Percentiles rank a stretch among this genome's conserved stretches.
Evolutionary conservation across 2,888 invertebrate genomes (phyloP).

Genomic region (Eupeodes latifasciatus): DNA sequence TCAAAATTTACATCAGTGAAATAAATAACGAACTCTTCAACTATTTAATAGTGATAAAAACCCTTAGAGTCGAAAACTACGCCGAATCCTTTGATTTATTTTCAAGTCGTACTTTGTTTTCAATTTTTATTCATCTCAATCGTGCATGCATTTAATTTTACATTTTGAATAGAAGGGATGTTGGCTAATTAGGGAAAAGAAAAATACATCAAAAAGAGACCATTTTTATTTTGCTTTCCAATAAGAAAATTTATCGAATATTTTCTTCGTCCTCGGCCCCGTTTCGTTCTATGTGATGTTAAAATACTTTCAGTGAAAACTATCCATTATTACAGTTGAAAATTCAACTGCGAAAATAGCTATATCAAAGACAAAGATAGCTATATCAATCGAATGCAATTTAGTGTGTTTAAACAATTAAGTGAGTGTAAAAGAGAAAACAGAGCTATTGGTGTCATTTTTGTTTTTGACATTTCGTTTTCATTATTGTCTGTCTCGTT

Average conservation of each 20-base stretch:
- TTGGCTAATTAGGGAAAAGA: not conserved
- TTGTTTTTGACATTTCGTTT: slow-evolving; percentile 72
- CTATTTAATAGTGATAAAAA: not conserved
- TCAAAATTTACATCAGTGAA: not conserved
- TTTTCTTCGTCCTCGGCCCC: slow-evolving; percentile 15
- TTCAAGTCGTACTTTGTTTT: slow-evolving; percentile 17
- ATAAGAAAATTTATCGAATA: slow-evolving; percentile 51
- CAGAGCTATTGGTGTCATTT: slow-evolving; percentile 8
- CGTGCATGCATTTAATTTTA: not conserved
- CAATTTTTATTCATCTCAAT: slow-evolving; percentile 20
- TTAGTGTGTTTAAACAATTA: slow-evolving; percentile 6
- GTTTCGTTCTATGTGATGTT: not conserved
- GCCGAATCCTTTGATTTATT: slow-evolving; percentile 46
- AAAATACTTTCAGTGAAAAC: slow-evolving; percentile 53
- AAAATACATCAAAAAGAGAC: slow-evolving; percentile 10
- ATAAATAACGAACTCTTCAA: no score
- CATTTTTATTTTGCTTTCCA: slow-evolving; percentile 30
- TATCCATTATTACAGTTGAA: slow-evolving; percentile 35
- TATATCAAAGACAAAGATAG: slow-evolving; percentile 40
- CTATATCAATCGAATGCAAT: slow-evolving; percentile 42
- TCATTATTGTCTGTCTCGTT: slow-evolving; percentile 53
- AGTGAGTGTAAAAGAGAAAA: slow-evolving; percentile 44
- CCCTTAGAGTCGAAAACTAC: slow-evolving; percentile 56
- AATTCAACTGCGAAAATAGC: slow-evolving; percentile 56
- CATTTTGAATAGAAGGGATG: slow-evolving; percentile 3